Base-by-base conservation (phyloP, 2,888 invertebrate genomes). In the Callyntrura guangdongensis region DNA sequence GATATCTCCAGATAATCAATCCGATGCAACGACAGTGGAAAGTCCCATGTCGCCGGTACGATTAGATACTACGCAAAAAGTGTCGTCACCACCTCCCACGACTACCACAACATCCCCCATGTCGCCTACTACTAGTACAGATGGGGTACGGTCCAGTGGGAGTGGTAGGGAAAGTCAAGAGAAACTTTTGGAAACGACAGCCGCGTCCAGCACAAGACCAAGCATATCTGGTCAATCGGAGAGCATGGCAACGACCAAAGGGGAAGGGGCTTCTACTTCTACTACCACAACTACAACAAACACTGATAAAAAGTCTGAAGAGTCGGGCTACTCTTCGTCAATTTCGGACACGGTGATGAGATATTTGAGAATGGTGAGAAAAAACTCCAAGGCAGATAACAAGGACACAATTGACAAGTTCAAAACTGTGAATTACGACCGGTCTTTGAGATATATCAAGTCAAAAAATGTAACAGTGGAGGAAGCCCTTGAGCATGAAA, bases 331-430 rank as follows among this genome's bases (percentile, higher is more conserved):
- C 0, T 97, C 97, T 0, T 98, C 98, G 92, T 98, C 98, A 0
- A 98, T 98, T 36, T 97, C 97, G 94, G 97, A 98, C 94, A 98
- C 97, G 0, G 97, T 98, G 91, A 98, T 98, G 95, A 96, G 98
- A 11, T 98, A 98, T 95, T 95, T 98, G 81, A 96, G 97, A 89
- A 98, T 98, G 98, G 98, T 98, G 8, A 96, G 98, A 53, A 98
- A 98, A 94, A 98, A 98, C 69, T 94, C 94, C 94, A 97, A 97
- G 94, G 96, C 97, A 11, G 98, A 98, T 95, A 93, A 91, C 36
- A 96, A 97, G 1, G 97, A 97, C 93, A 97, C 97, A 94, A 96
- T 96, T 1, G 98, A 97, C 94, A 96, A 97, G 82, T 98, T 98
- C 94, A 98, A 98, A 94, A 96, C 98, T 0, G 97, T 98, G 22